Evolutionary conservation across 2,888 invertebrate species (phyloP).

Genomic region (Ganaspis brasiliensis): DNA sequence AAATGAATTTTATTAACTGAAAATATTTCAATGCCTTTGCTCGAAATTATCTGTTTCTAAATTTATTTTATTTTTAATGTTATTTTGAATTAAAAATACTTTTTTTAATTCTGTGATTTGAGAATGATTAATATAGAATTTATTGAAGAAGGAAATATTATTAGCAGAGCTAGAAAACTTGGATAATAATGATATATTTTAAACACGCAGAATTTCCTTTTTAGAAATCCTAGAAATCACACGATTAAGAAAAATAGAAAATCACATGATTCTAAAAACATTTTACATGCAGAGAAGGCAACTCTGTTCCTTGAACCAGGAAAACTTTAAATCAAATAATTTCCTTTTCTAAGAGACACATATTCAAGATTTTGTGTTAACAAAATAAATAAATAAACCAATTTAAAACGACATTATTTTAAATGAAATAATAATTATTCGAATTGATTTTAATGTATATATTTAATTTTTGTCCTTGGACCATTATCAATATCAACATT

Average conservation of each 20-base stretch:
- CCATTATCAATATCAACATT: too few relatives aligned
- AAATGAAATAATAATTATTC: slow-evolving; percentile 5
- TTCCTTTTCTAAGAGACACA: not conserved
- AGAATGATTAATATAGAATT: too few relatives aligned
- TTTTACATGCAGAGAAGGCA: slow-evolving; percentile 6
- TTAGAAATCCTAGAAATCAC: slow-evolving; percentile 3
- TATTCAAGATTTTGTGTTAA: not conserved
- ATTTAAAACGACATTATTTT: too few relatives aligned
- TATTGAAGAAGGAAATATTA: not conserved
- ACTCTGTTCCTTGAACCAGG: slow-evolving; percentile 17
- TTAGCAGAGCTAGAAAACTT: not conserved
- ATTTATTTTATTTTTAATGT: too few relatives aligned
- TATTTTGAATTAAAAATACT: too few relatives aligned
- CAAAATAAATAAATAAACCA: too few relatives aligned
- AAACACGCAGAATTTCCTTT: not conserved
- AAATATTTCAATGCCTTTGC: too few relatives aligned
- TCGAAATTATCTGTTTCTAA: too few relatives aligned
- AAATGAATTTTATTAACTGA: too few relatives aligned
- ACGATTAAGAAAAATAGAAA: slow-evolving; percentile 2
- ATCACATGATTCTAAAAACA: slow-evolving; percentile 4
- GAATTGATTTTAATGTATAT: too few relatives aligned
- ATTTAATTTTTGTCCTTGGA: too few relatives aligned
- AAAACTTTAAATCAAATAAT: not conserved
- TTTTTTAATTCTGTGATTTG: too few relatives aligned
- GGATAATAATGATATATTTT: not conserved